A percentile compares a stretch with the other conserved stretches of the same genome.
phyloP scores from a whole-genome alignment of 2,113 vertebrate genomes.

The Cyanistes caeruleus region DNA sequence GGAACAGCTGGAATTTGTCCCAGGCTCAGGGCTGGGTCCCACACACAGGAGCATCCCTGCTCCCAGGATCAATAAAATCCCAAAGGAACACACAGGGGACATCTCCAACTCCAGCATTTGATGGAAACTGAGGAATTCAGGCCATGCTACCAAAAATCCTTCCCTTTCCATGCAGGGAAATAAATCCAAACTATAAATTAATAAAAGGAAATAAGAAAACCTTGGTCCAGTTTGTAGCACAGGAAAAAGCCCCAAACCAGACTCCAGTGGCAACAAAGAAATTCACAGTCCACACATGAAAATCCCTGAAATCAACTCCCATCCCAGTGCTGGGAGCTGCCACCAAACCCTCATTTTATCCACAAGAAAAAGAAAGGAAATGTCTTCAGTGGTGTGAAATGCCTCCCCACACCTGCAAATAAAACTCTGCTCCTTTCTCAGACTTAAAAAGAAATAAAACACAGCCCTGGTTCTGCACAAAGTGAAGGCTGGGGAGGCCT shows the following conservation, averaged over 20 bases:
- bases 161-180: background rate
- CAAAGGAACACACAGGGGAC: background rate
- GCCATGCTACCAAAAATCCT: fast-evolving
- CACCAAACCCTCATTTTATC: background rate
- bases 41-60: background rate
- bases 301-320: background rate
- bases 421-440: background rate
- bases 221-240: background rate
- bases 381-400: fast-evolving
- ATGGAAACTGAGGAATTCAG: background rate
- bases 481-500: background rate
- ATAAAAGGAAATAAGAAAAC: background rate
- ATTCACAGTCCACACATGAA: background rate
- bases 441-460: background rate
- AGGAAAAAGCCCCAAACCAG: background rate
- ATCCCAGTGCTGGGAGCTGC: background rate
- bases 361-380: background rate
- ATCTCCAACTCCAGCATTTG: fast-evolving
- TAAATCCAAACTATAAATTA: background rate
- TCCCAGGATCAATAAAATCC: fast-evolving
- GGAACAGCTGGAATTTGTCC: background rate
- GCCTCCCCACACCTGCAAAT: background rate
- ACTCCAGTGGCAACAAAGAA: background rate
- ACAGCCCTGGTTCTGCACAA: background rate
- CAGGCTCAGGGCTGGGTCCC: too few relatives aligned